Evolutionary conservation across 2,888 invertebrate genomes (phyloP).

Genomic region (Tubulanus polymorphus): DNA sequence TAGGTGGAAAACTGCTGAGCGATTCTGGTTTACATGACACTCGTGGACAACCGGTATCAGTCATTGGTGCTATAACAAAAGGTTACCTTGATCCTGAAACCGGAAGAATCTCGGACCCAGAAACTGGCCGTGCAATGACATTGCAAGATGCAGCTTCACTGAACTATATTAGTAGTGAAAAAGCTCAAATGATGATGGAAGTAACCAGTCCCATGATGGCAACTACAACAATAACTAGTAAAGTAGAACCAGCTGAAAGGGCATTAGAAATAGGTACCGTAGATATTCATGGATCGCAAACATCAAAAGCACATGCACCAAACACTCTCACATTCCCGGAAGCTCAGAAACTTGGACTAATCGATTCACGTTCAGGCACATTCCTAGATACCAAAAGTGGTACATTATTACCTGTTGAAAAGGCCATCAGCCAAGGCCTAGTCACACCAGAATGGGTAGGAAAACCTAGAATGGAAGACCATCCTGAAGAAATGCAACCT

Average conservation of each 20-base stretch:
- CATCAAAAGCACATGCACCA: background rate
- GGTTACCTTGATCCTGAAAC: constrained; percentile 75
- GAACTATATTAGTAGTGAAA: constrained; percentile 64
- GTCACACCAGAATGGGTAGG: constrained; percentile 28
- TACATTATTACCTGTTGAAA: constrained; percentile 73
- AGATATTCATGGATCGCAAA: background rate
- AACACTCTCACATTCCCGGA: too few species aligned
- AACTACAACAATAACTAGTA: constrained; percentile 35
- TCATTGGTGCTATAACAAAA: constrained; percentile 74
- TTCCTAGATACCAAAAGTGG: constrained; percentile 74
- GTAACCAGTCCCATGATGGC: constrained; percentile 38
- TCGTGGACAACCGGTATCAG: constrained; percentile 68
- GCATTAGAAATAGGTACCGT: constrained; percentile 57
- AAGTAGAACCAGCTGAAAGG: constrained; percentile 26
- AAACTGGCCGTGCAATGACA: constrained; percentile 61
- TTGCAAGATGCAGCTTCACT: constrained; percentile 65
- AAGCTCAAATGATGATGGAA: constrained; percentile 35
- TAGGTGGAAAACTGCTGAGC: constrained; percentile 29
- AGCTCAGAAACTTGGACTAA: constrained; percentile 56
- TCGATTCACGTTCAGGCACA: constrained; percentile 73
- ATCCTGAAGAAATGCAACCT: background rate
- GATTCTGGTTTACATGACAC: constrained; percentile 38
- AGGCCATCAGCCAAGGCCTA: constrained; percentile 62
- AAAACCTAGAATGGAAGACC: background rate
- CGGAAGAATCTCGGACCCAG: constrained; percentile 83